These are phyloP conservation scores for Arrhamphus sclerolepis DNA, from an alignment of 2,797 vertebrate species.

Conservation along the genomic window DNA sequence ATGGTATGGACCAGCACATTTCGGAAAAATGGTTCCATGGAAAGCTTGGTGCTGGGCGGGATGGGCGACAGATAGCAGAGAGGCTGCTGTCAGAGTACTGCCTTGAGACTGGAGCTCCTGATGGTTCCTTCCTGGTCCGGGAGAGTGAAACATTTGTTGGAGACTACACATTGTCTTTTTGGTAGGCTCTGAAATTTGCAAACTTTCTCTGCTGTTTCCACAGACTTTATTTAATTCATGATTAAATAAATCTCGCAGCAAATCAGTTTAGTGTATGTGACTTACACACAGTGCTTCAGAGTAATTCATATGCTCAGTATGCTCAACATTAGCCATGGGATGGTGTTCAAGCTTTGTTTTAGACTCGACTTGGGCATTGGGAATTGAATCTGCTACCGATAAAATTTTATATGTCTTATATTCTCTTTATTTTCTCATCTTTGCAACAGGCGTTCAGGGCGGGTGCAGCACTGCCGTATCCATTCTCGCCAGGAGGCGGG, in stretches of 20 bases:
- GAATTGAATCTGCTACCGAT: neutral
- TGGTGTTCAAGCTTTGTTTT: neutral
- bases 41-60: conserved; percentile 92
- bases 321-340: neutral
- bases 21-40: conserved; percentile 98
- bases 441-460: conserved; percentile 88
- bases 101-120: conserved; percentile 92
- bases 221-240: neutral
- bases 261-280: conserved; percentile 17
- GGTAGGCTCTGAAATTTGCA: conserved; percentile 73
- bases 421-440: neutral
- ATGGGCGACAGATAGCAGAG: conserved; percentile 94
- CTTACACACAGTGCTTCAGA: conserved; percentile 5
- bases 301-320: neutral
- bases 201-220: neutral
- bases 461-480: conserved; percentile 98
- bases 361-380: too few relatives aligned
- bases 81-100: conserved; percentile 94
- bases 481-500: conserved; percentile 97
- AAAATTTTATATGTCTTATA: neutral
- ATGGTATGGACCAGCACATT: conserved; percentile 93
- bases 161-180: conserved; percentile 99
- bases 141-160: conserved; percentile 99
- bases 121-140: conserved; percentile 96
- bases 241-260: neutral